Percentiles rank a stretch among this genome's conserved stretches.
Conservation (phyloP, 2,888 invertebrate genomes). For the Spicauda simplicius region DNA sequence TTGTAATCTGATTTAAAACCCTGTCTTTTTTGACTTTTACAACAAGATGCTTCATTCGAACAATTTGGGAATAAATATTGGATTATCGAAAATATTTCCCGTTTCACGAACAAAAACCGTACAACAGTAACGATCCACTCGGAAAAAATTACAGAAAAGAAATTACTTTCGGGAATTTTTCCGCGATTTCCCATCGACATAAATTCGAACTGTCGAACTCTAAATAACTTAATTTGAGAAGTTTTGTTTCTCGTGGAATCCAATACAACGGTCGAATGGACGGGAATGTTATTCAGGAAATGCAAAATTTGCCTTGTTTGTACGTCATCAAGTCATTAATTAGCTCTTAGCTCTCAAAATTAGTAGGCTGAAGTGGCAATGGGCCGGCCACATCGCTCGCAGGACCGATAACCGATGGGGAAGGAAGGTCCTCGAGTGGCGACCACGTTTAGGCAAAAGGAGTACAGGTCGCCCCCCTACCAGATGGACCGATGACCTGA, state of each 20-base stretch:
- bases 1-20: too few relatives aligned
- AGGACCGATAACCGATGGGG: too few relatives aligned
- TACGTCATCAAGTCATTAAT: too few relatives aligned
- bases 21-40: neutral
- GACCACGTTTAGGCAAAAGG: too few relatives aligned
- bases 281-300: neutral
- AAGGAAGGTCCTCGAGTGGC: too few relatives aligned
- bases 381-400: too few relatives aligned
- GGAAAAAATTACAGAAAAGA: constrained; percentile 15
- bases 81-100: constrained; percentile 21
- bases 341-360: too few relatives aligned
- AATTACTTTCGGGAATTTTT: constrained; percentile 24
- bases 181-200: constrained; percentile 23
- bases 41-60: neutral
- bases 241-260: constrained; percentile 11
- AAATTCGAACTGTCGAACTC: constrained; percentile 31
- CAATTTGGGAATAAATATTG: neutral
- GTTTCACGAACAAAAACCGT: neutral
- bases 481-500: too few relatives aligned
- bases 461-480: too few relatives aligned
- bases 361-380: too few relatives aligned
- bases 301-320: neutral
- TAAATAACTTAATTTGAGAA: constrained; percentile 30
- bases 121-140: constrained; percentile 18
- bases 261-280: constrained; percentile 20